Evolutionary conservation across 2,888 invertebrate species (phyloP), one percentile per base, ranked within the genome.

Genomic region (Cerastis rubricosa): DNA sequence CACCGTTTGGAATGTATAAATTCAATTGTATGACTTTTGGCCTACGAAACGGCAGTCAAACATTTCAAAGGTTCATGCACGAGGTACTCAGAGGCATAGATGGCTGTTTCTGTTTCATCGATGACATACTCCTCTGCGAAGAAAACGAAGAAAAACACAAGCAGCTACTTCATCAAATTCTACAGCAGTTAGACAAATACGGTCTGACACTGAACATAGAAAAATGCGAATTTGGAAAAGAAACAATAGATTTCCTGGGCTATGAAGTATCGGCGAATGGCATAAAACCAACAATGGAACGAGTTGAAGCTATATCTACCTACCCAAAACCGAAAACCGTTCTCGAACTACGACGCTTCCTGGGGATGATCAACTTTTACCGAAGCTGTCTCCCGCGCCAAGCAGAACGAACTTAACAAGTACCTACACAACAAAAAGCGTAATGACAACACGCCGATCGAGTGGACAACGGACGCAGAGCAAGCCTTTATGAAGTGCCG

Each of bases 181-280:
- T 76, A 4, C 14, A 71, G 12, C 71, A 67, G 0, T 6, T 68
- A 7, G 7, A 72, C 0, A 45, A 67, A 17, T 72, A 76, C 25
- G 76, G 76, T 6, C 9, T 76, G 4, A 57, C 17, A 8, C 19
- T 74, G 0, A 76, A 76, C 2, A 11, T 67, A 12, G 65, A 57
- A 40, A 76, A 76, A 19, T 76, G 75, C 12, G 59, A 49, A 1
- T 71, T 76, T 49, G 59, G 71, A 0, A 59, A 59, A 17, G 29
- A 54, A n/a, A 66, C 25, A 2, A 47, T 75, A 12, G 19, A 75
- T 3, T 75, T 70, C 4, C 70, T 70, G 7, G 82, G 85, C 17
- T 85, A 84, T 49, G 74, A 81, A 71, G 80, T 85, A 45, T 76
- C 84, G 5, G 14, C 12, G 1, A 61, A 45, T 5, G 83, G 81